A percentile compares a stretch with the other conserved stretches of the same genome.
Evolutionary conservation across 1,140 invertebrate species (phyloP).

Genomic region (Ericerus pela): DNA sequence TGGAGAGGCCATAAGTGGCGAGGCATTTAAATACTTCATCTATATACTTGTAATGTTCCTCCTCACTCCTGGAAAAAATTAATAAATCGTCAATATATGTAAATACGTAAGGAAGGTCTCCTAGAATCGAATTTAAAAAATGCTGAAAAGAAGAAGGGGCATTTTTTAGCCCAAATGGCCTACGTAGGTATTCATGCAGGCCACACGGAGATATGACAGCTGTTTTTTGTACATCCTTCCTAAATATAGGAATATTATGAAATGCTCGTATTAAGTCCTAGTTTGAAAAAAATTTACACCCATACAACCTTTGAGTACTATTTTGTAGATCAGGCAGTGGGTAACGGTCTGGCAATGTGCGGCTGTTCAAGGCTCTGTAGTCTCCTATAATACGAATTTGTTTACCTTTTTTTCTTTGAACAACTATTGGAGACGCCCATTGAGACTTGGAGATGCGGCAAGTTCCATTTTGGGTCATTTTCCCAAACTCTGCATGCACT

Average conservation of each 20-base stretch:
- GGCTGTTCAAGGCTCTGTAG: constrained; percentile 32
- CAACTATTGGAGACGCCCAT: constrained; percentile 32
- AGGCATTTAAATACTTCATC: no score
- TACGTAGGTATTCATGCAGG: constrained; percentile 18
- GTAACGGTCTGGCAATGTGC: constrained; percentile 28
- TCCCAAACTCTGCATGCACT: no score
- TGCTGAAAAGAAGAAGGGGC: constrained; percentile 34
- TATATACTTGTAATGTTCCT: no score
- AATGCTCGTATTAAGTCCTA: constrained; percentile 36
- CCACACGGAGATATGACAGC: constrained; percentile 22
- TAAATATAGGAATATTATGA: constrained; percentile 31
- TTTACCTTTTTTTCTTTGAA: constrained; percentile 31
- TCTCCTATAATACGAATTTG: constrained; percentile 31
- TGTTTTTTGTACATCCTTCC: constrained; percentile 29
- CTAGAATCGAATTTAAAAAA: constrained; percentile 34
- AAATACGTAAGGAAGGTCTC: constrained; percentile 25
- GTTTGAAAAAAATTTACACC: constrained; percentile 31
- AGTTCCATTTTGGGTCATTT: no score
- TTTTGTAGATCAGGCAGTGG: constrained; percentile 28
- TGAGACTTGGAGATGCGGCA: constrained; percentile 28
- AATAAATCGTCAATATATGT: constrained; percentile 30
- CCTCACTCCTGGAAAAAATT: constrained; percentile 23
- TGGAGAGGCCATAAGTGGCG: no score
- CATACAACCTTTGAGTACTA: constrained; percentile 28
- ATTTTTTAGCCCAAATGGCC: constrained; percentile 29